Conservation (phyloP, 2,113 vertebrate species). For the Marmota monax region DNA sequence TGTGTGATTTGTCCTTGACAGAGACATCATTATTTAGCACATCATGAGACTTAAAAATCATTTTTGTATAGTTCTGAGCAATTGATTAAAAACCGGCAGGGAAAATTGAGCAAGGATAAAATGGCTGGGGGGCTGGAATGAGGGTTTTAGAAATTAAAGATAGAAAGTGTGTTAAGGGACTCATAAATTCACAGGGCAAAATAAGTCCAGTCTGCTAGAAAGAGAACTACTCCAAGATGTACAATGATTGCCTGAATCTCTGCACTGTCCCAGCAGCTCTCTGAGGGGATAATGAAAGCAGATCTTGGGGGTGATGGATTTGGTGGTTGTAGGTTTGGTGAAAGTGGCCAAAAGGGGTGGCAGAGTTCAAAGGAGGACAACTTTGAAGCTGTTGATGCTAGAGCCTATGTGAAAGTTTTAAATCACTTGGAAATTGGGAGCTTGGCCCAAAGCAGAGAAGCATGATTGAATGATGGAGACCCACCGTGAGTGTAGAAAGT, state of each 20-base stretch:
- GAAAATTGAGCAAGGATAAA: neutral
- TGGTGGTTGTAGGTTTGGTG: neutral
- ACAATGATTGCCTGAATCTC: neutral
- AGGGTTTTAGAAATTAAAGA: neutral
- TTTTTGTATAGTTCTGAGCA: neutral
- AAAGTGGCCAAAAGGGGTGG: neutral
- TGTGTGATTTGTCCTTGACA: neutral
- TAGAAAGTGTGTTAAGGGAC: neutral
- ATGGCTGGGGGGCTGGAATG: neutral
- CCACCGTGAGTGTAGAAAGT: neutral
- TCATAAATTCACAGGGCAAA: neutral
- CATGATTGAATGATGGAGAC: neutral
- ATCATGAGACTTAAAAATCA: neutral
- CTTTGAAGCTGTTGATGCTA: neutral
- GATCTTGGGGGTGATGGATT: neutral
- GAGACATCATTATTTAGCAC: neutral
- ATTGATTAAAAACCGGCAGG: neutral
- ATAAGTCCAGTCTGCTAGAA: neutral
- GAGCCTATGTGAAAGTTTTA: neutral
- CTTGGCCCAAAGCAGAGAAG: neutral
- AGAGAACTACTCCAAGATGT: neutral
- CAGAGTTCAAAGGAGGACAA: neutral
- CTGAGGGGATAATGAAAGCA: neutral
- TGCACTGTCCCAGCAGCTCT: neutral
- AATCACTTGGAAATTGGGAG: conserved; percentile 11